Evolutionary conservation across 1,140 invertebrate genomes (phyloP), one percentile per base, ranked within the genome.

Genomic region (Drosophila quadrilineata): DNA sequence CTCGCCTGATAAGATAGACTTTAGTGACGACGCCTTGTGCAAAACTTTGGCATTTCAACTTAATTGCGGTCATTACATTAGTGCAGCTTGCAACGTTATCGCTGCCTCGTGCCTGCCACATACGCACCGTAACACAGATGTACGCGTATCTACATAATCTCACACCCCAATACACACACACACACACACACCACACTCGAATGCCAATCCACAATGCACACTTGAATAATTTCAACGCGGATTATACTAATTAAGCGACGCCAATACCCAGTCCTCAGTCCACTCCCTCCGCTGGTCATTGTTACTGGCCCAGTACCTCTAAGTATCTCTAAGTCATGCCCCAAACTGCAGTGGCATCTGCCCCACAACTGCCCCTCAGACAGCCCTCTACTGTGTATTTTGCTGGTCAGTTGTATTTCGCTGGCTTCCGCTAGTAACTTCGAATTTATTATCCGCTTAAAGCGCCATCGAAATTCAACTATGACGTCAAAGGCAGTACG

Each of bases 161-260:
- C n/a, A n/a, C 2, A 14, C 36, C 5, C 8, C 16, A 19, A 8
- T 6, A n/a, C 26, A 5, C 5, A 17, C 22, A 38, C 24, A 17
- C 35, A n/a, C 63, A 36, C 26, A 52, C 46, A 50, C 41, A 45
- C 54, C 49, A 33, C 19, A 43, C 31, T 10, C 26, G 6, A 16
- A 16, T 45, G 49, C 33, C 36, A 49, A 57, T 73, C 48, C 64
- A 77, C 77, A 77, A 72, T 84, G 77, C 70, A 82, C 77, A 82
- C 77, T 84, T 77, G 77, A 82, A 77, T 85, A 85, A 85, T 79
- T 85, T 71, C 79, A 85, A 75, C 79, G 79, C 79, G 79, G 79
- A 85, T 85, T 85, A 85, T 85, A 85, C 79, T 85, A 85, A 85
- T 85, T 85, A 85, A 85, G 79, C 79, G 79, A n/a, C 54, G 17